phyloP scores from a whole-genome alignment of 2,113 vertebrate species.

The Apistogramma diplotaenia region DNA sequence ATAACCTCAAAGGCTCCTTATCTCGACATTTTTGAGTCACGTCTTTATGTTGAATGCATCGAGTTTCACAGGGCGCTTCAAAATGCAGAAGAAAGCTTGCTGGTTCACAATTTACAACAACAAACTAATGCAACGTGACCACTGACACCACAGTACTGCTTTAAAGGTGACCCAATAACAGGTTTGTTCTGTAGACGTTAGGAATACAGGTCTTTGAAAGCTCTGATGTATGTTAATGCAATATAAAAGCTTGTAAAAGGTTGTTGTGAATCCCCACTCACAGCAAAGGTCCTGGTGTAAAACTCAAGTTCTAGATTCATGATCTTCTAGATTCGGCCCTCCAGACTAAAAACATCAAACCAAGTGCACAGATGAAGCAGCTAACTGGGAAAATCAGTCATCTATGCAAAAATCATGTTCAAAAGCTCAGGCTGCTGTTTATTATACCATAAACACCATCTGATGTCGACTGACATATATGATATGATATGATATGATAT shows the following conservation, averaged over 20 bases:
- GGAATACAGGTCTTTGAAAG: not conserved
- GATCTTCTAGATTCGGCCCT: not conserved
- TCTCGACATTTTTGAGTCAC: not conserved
- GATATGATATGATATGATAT: no score
- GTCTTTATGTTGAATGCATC: not conserved
- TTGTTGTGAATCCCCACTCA: not conserved
- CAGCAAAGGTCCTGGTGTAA: not conserved
- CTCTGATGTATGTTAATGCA: not conserved
- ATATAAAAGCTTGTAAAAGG: not conserved
- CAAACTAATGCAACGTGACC: not conserved
- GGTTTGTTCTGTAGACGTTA: not conserved
- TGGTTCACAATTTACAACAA: not conserved
- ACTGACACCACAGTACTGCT: not conserved
- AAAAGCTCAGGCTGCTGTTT: no score
- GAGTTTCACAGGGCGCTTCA: slow-evolving; percentile 25
- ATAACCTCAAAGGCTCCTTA: not conserved
- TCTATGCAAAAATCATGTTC: no score
- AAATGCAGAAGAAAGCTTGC: not conserved
- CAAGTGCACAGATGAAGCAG: not conserved
- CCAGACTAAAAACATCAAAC: not conserved
- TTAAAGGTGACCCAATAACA: not conserved
- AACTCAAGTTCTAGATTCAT: not conserved
- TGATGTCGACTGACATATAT: no score
- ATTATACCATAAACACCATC: no score
- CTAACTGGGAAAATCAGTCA: no score